Evolutionary conservation across 2,797 vertebrate species (phyloP), one percentile per base, ranked within the genome.

Genomic region (Anabas testudineus): DNA sequence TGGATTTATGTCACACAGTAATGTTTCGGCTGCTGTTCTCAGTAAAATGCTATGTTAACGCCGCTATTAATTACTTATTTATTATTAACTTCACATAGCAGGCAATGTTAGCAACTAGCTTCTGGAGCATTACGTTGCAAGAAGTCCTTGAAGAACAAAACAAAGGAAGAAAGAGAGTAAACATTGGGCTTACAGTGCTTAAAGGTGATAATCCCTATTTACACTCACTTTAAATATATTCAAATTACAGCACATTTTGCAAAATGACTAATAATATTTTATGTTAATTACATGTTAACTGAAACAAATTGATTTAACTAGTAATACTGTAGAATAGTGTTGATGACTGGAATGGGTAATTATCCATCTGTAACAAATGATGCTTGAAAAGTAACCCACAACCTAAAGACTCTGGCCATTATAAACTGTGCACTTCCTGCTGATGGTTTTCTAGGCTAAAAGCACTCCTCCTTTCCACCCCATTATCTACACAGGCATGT

Each of bases 401-500:
- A 32, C 28, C 21, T 61, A 18, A 41, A 58, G 74, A 46, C 71
- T 41, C 52, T 21, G 57, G 68, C 73, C 82, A 73, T 77, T 80
- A 78, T 59, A 72, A 71, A 24, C 47, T 7, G 2, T 43, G 42
- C 39, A 48, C 45, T 71, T 84, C 54, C 63, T 81, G 69, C 56
- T 65, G 18, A 45, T 75, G 76, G 59, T 49, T 88, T 89, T 83
- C 59, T 71, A 63, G 0, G 62, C 61, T 86, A 76, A 89, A 90
- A 88, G 90, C 87, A 80, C 74, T 75, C 73, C 63, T 82, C 42
- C 71, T 76, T 82, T 85, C 71, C 52, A 52, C n/a, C 43, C 86
- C 74, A 76, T 91, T 87, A 85, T 90, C 86, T 78, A 65, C 77
- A 78, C 78, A 67, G 78, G 81, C 83, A 80, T 61, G 77, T 87